Base-by-base conservation (phyloP, 2,113 vertebrate species). In the Nannobrachium achirus region DNA sequence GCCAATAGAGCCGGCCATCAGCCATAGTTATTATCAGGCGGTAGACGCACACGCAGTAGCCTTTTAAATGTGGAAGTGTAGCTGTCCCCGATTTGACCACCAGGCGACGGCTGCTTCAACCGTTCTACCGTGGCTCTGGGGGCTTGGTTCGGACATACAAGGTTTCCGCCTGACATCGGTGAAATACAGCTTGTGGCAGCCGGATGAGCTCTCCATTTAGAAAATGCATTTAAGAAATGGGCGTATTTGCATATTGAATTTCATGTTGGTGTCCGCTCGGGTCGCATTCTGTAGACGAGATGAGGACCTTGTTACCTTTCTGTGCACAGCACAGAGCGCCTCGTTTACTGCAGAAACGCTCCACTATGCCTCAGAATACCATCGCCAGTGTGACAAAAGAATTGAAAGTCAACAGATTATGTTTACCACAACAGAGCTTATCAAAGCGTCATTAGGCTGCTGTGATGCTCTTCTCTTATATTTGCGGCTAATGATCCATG, bases 401-500 rank as follows among this genome's bases (percentile, higher is more conserved):
- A 83, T 86, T 86, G 87, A 91, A 93, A 92, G 92, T 90, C 89
- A 91, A 92, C 88, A 87, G 91, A 92, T 92, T 92, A 91, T 91
- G 88, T 91, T 96, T 93, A 93, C 89, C 89, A 88, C 90, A 86
- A 87, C 78, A 73, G 82, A 69, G 56, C 89, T 86, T 77, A 89
- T 92, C 91, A 94, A 88, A 78, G 86, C 88, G 63, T 90, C 90
- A 89, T 92, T 94, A 90, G 92, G 91, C 91, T 73, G 91, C 92
- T 78, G 89, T 83, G 90, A 91, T 88, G 88, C 89, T 90, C 91
- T 81, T 84, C 86, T 81, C 83, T 89, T 91, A 93, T 93, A 91
- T 89, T 80, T 72, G 88, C 9, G 68, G 76, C 93, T 96, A 97
- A 97, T 93, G 95, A 92, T 90, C 92, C 94, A 69, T 94, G 93